These are phyloP conservation scores for Oceanodroma tethys DNA, from an alignment of 2,113 vertebrate species.

Conservation along the genomic window DNA sequence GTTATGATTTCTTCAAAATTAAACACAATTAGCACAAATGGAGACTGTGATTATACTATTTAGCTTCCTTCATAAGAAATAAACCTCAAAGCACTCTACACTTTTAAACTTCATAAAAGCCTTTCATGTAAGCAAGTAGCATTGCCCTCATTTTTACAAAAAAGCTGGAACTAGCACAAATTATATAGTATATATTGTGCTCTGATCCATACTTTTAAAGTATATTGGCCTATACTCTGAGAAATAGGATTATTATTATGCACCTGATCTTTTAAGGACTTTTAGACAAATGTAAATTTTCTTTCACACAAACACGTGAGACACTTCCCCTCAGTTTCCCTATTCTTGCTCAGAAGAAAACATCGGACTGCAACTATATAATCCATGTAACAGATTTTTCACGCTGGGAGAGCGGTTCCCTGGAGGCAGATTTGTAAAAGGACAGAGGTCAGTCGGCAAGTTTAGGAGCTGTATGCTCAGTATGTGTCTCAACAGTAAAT, in stretches of 20 bases:
- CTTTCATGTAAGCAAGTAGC: neutral
- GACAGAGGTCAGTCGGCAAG: neutral
- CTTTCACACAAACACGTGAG: neutral
- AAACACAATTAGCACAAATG: neutral
- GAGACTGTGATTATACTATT: neutral
- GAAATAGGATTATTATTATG: neutral
- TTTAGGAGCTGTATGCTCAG: neutral
- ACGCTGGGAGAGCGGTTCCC: neutral
- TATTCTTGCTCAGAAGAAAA: neutral
- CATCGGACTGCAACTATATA: neutral
- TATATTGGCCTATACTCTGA: neutral
- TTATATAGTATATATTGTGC: neutral
- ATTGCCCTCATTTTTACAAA: neutral
- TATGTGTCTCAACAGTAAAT: neutral
- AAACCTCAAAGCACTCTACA: neutral
- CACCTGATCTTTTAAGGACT: neutral
- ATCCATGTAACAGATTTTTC: neutral
- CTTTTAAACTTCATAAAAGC: neutral
- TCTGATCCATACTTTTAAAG: neutral
- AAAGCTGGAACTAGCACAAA: rapidly evolving
- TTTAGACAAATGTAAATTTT: neutral
- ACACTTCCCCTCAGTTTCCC: neutral
- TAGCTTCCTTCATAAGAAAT: neutral
- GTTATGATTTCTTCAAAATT: neutral
- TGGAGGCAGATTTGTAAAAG: neutral